Percentiles rank a stretch among this genome's conserved stretches.
Evolutionary conservation across 2,888 invertebrate species (phyloP).

Genomic region (Tenodera sinensis): DNA sequence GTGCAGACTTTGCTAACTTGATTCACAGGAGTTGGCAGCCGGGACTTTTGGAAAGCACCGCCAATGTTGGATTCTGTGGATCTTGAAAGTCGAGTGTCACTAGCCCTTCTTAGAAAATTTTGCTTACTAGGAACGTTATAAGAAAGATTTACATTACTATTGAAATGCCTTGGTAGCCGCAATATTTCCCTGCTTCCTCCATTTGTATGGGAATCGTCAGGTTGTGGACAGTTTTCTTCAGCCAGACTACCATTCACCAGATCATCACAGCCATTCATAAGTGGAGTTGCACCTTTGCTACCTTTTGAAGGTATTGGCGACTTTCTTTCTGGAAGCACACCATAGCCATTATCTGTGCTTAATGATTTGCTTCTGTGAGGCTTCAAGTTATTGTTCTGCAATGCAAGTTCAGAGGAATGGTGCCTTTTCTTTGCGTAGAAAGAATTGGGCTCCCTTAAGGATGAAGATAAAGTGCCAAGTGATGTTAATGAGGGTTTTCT

Average conservation of each 20-base stretch:
- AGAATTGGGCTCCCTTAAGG: not conserved
- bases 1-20: not conserved
- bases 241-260: not conserved
- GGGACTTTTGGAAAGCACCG: not conserved
- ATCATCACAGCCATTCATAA: not conserved
- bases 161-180: constrained; percentile 3
- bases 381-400: not conserved
- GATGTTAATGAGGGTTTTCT: constrained; percentile 15
- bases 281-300: not conserved
- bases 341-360: not conserved
- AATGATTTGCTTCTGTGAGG: constrained; percentile 4
- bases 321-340: not conserved
- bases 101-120: not conserved
- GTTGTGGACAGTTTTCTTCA: not conserved
- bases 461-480: not conserved
- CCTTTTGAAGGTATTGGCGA: not conserved
- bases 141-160: not conserved
- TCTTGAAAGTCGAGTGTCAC: not conserved
- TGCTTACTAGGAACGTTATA: not conserved
- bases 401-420: not conserved
- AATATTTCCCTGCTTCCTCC: not conserved
- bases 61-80: not conserved
- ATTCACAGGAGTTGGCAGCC: not conserved
- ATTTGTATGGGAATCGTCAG: not conserved
- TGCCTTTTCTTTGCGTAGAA: not conserved